Conservation (phyloP, 2,113 vertebrate species). For the Lontra canadensis region DNA sequence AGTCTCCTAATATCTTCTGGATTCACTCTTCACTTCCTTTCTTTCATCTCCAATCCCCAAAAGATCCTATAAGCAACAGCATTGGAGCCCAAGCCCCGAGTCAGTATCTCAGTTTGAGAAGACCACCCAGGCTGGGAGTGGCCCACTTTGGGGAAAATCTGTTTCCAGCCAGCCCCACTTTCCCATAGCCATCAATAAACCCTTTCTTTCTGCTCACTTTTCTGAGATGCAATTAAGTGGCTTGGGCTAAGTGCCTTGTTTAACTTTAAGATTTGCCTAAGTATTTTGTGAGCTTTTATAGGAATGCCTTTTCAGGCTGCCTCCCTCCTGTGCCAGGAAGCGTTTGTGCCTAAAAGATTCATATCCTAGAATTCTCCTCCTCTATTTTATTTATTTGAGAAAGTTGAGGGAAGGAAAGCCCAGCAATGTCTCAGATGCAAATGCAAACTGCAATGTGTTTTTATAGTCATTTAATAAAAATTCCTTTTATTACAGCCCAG, state of each 20-base stretch:
- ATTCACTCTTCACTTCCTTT: neutral
- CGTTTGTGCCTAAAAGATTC: neutral
- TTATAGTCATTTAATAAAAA: neutral
- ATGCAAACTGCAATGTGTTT: neutral
- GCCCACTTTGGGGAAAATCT: neutral
- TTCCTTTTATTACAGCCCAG: neutral
- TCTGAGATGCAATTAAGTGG: conserved; percentile 45
- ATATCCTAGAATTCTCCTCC: neutral
- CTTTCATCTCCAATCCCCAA: neutral
- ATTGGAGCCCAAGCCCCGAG: neutral
- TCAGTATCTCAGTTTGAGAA: too few species aligned
- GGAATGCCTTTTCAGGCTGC: neutral
- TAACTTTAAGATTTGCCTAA: conserved; percentile 59
- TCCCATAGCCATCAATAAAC: neutral
- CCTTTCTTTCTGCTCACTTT: conserved; percentile 47
- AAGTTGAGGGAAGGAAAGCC: neutral
- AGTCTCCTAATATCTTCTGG: neutral
- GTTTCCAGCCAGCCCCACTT: neutral
- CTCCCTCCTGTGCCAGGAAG: neutral
- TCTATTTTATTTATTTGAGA: neutral
- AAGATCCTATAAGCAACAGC: neutral
- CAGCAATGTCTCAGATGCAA: neutral
- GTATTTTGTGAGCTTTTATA: conserved; percentile 54
- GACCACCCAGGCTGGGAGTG: conserved; percentile 17
- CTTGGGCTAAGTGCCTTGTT: conserved; percentile 43